These are phyloP conservation scores for Sminthurinus aureus DNA, from an alignment of 2,888 invertebrate species.

Conservation along the genomic window DNA sequence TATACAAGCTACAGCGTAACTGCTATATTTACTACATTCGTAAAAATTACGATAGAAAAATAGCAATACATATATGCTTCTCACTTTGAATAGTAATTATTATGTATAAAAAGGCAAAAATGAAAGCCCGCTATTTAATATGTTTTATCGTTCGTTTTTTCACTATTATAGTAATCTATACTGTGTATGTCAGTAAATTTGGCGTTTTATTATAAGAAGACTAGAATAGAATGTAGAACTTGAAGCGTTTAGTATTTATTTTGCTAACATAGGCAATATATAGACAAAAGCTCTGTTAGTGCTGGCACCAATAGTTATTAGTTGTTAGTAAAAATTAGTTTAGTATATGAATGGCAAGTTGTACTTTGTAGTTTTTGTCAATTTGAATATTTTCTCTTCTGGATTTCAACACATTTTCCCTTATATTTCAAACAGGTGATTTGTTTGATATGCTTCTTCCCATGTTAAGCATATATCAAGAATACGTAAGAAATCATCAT, in stretches of 20 bases:
- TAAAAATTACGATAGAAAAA: too few relatives aligned
- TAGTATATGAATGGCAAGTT: neutral
- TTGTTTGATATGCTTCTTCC: slow-evolving; percentile 93
- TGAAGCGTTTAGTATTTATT: neutral
- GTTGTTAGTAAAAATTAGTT: neutral
- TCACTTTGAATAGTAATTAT: too few relatives aligned
- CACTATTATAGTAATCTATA: neutral
- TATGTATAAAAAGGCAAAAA: too few relatives aligned
- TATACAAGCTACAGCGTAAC: too few relatives aligned
- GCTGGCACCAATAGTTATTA: too few relatives aligned
- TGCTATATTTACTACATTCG: too few relatives aligned
- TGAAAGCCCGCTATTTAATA: too few relatives aligned
- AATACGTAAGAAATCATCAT: slow-evolving; percentile 93
- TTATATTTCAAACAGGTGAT: slow-evolving; percentile 72
- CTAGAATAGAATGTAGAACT: too few relatives aligned
- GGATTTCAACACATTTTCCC: neutral
- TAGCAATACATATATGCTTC: too few relatives aligned
- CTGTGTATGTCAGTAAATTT: neutral
- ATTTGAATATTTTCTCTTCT: neutral
- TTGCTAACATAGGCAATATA: neutral
- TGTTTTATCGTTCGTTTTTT: too few relatives aligned
- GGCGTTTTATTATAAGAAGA: neutral
- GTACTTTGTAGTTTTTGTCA: neutral
- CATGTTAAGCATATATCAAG: slow-evolving; percentile 83
- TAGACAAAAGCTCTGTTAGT: too few relatives aligned